Evolutionary conservation across 2,797 vertebrate genomes (phyloP).

Genomic region (Tapera naevia): DNA sequence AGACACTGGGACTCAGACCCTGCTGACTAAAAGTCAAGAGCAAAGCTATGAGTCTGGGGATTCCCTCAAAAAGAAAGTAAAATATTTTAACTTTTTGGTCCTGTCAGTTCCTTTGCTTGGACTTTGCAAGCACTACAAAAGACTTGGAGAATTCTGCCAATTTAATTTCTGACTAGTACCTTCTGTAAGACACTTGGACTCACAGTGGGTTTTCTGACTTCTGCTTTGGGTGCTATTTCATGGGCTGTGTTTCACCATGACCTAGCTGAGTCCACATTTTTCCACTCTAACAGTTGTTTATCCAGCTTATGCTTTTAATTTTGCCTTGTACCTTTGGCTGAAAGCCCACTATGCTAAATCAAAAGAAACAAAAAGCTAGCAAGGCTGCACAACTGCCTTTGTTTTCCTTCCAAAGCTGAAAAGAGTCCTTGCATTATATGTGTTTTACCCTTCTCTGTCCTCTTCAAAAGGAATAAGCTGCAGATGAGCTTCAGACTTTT

Average conservation of each 20-base stretch:
- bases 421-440: not conserved
- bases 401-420: not conserved
- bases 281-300: not conserved
- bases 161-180: not conserved
- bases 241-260: not conserved
- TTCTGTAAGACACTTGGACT: not conserved
- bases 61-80: not conserved
- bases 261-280: not conserved
- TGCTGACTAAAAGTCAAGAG: not conserved
- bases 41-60: not conserved
- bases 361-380: not conserved
- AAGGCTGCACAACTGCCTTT: not conserved
- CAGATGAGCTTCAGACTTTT: not conserved
- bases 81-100: not conserved
- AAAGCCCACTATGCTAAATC: not conserved
- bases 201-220: not conserved
- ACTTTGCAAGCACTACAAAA: not conserved
- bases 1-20: not conserved
- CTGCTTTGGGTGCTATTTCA: not conserved
- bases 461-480: not conserved
- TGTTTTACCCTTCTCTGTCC: not conserved
- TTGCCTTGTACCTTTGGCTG: not conserved
- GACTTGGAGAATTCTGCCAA: not conserved
- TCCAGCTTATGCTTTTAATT: slow-evolving; percentile 1
- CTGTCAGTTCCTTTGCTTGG: not conserved